Percentiles rank a stretch among this genome's conserved stretches.
Evolutionary conservation across 2,888 invertebrate species (phyloP).

Genomic region (Thereva nobilitata): DNA sequence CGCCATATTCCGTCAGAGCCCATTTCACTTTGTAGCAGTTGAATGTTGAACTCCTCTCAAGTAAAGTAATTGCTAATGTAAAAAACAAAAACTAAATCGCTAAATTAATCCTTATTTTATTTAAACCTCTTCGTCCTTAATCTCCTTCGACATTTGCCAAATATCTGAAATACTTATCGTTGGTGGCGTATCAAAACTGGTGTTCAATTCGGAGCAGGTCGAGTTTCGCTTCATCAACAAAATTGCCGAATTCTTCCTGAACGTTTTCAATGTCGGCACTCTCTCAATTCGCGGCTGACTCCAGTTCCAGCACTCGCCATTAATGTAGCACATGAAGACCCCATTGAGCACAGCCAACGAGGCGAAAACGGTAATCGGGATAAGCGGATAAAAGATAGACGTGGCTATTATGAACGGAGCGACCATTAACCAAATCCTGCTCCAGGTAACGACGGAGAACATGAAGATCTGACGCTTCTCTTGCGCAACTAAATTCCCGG

Average conservation of each 20-base stretch:
- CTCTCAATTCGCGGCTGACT: conserved; percentile 49
- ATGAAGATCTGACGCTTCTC: conserved; percentile 50
- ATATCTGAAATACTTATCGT: conserved; percentile 36
- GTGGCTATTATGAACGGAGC: conserved; percentile 51
- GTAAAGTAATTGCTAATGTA: background rate
- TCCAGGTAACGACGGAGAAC: conserved; percentile 52
- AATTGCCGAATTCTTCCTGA: conserved; percentile 49
- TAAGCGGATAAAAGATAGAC: conserved; percentile 49
- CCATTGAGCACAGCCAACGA: conserved; percentile 52
- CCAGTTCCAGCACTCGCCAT: conserved; percentile 52
- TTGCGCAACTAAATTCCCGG: conserved; percentile 53
- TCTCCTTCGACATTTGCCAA: conserved; percentile 14
- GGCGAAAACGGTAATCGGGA: conserved; percentile 53
- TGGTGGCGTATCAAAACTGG: conserved; percentile 11
- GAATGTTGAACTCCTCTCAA: background rate
- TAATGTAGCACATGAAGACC: conserved; percentile 50
- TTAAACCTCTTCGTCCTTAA: background rate
- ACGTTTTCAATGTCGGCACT: conserved; percentile 52
- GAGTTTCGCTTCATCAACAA: conserved; percentile 49
- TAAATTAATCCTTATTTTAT: background rate
- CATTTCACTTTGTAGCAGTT: no score
- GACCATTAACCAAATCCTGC: conserved; percentile 51
- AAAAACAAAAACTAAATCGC: background rate
- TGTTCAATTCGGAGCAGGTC: conserved; percentile 36
- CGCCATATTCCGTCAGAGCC: no score